A percentile compares a stretch with the other conserved stretches of the same genome.
Conservation (phyloP, 2,888 invertebrate species). For the Macrostomum cliftonense region DNA sequence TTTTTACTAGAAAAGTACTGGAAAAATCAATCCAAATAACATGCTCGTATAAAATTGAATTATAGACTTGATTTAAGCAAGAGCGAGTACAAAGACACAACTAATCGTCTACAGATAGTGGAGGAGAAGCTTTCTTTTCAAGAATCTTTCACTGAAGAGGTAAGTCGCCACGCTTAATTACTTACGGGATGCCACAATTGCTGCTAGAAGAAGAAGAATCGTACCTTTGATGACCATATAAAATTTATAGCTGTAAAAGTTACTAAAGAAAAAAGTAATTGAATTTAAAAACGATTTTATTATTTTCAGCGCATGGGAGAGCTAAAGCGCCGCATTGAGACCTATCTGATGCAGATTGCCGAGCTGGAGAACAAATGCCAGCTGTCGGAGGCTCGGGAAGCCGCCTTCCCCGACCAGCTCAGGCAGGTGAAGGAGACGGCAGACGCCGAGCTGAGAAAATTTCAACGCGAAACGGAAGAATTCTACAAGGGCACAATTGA, state of each 20-base stretch:
- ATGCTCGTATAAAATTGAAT: no score
- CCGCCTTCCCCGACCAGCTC: slow-evolving; percentile 15
- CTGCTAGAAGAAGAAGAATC: no score
- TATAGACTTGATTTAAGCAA: not conserved
- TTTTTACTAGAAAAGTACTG: no score
- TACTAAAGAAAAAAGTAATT: no score
- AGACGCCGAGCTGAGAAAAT: slow-evolving; percentile 12
- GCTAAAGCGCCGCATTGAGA: not conserved
- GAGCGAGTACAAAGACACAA: not conserved
- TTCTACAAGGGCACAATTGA: slow-evolving; percentile 23
- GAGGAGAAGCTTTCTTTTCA: slow-evolving; percentile 1
- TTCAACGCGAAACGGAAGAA: slow-evolving; percentile 5
- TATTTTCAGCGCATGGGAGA: not conserved
- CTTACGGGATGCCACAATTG: not conserved
- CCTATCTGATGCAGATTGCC: not conserved
- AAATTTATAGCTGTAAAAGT: no score
- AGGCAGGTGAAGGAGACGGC: slow-evolving; percentile 12
- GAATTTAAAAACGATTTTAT: no score
- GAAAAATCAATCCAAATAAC: not conserved
- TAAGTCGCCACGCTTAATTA: not conserved
- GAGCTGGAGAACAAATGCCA: slow-evolving; percentile 17
- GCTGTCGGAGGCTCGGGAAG: slow-evolving; percentile 19
- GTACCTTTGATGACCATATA: no score
- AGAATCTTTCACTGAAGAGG: slow-evolving; percentile 2
- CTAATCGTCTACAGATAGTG: slow-evolving; percentile 1